These are phyloP conservation scores for Masticophis lateralis DNA, from an alignment of 2,797 vertebrate species.

Conservation along the genomic window DNA sequence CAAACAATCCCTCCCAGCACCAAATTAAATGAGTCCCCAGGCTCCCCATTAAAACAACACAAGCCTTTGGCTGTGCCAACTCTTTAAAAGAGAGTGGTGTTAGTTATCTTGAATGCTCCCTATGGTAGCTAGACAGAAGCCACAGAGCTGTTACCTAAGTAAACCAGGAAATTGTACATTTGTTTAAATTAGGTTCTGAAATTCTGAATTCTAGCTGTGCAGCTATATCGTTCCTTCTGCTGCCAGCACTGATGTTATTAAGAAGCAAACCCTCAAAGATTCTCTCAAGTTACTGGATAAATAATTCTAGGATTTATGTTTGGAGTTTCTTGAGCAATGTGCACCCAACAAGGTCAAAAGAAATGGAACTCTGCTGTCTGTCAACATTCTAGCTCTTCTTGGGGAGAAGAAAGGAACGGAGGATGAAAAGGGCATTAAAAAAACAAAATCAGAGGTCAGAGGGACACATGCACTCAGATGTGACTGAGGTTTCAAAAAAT, in stretches of 20 bases:
- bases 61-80: conserved; percentile 53
- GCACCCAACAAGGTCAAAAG: neutral
- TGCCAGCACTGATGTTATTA: neutral
- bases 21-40: conserved; percentile 67
- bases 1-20: conserved; percentile 55
- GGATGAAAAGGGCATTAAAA: neutral
- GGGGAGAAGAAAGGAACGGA: neutral
- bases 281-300: neutral
- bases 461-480: neutral
- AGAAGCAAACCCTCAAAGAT: neutral
- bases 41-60: conserved; percentile 60
- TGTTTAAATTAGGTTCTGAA: conserved; percentile 24
- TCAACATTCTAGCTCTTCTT: fast-evolving
- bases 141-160: conserved; percentile 50
- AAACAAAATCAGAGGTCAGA: neutral
- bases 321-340: neutral
- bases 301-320: neutral
- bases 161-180: conserved; percentile 52
- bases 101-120: conserved; percentile 47
- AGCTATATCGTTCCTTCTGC: conserved; percentile 16
- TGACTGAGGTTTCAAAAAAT: neutral
- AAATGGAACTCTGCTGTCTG: neutral
- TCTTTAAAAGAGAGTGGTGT: neutral
- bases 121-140: conserved; percentile 52
- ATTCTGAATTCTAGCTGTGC: conserved; percentile 29